Percentiles rank a stretch among this genome's conserved stretches.
Conservation (phyloP, 2,888 invertebrate genomes). For the Incurvaria masculella region DNA sequence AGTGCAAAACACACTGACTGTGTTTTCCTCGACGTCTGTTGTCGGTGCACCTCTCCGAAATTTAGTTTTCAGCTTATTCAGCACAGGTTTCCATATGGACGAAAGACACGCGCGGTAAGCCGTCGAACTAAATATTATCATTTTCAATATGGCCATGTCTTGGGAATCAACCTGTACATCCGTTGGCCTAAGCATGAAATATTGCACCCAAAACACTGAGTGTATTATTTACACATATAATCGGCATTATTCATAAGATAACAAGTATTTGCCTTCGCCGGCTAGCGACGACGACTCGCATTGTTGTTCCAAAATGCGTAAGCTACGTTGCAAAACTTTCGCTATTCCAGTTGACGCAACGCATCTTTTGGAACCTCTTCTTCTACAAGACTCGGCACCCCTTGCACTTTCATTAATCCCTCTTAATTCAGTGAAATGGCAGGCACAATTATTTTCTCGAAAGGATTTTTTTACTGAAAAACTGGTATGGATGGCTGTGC, state of each 20-base stretch:
- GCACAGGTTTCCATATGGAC: too few species aligned
- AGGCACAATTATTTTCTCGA: too few species aligned
- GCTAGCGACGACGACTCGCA: constrained; percentile 33
- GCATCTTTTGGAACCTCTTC: background rate
- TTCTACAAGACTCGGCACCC: background rate
- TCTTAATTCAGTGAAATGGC: too few species aligned
- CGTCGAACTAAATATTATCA: too few species aligned
- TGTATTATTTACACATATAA: constrained; percentile 38
- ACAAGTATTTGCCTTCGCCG: constrained; percentile 49
- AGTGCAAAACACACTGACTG: too few species aligned
- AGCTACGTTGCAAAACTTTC: constrained; percentile 39
- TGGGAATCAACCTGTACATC: background rate
- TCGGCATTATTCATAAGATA: constrained; percentile 57
- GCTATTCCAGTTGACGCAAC: constrained; percentile 7
- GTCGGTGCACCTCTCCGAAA: too few species aligned
- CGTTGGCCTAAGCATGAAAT: background rate
- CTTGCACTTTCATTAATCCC: background rate
- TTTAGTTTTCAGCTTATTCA: too few species aligned
- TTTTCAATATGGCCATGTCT: too few species aligned
- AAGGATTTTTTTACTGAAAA: too few species aligned
- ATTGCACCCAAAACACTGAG: background rate
- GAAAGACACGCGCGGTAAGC: too few species aligned
- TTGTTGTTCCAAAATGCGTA: constrained; percentile 26
- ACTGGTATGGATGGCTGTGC: too few species aligned
- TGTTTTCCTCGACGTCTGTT: too few species aligned